Conservation (phyloP, 2,797 vertebrate species). For the Astyanax mexicanus region DNA sequence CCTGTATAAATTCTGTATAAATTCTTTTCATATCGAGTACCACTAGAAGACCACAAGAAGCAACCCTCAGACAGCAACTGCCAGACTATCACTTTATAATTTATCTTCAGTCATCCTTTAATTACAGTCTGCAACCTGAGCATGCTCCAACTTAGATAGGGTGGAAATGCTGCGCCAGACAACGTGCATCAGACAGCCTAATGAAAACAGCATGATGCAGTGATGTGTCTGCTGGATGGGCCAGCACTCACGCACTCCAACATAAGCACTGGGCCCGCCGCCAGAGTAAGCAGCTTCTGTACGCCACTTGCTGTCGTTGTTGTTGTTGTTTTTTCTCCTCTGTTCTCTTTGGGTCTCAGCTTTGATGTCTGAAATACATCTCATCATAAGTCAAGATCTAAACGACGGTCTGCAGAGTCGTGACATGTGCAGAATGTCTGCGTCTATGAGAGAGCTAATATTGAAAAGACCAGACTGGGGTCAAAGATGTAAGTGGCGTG, state of each 20-base stretch:
- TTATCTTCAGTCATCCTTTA: neutral
- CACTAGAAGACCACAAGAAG: neutral
- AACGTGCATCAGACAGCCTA: conserved; percentile 3
- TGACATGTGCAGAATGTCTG: conserved; percentile 25
- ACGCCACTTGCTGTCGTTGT: conserved; percentile 41
- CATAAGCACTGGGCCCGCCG: conserved; percentile 35
- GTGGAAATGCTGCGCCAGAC: neutral
- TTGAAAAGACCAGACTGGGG: conserved; percentile 26
- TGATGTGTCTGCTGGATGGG: conserved; percentile 22
- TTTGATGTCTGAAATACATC: conserved; percentile 40
- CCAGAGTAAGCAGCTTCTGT: conserved; percentile 44
- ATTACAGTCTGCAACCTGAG: neutral
- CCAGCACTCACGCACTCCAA: conserved; percentile 33
- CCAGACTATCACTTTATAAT: neutral
- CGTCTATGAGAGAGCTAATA: conserved; percentile 40
- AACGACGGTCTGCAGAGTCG: conserved; percentile 30
- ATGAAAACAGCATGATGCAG: conserved; percentile 28
- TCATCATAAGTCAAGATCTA: conserved; percentile 34
- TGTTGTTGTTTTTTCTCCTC: conserved; percentile 27
- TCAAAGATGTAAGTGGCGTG: conserved; percentile 25
- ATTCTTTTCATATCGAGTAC: too few species aligned
- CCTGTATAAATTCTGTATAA: too few species aligned
- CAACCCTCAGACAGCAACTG: neutral
- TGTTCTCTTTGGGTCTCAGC: conserved; percentile 19
- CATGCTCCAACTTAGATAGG: neutral